Percentiles rank a stretch among this genome's conserved stretches.
phyloP scores from a whole-genome alignment of 2,797 vertebrate genomes.

The Peromyscus eremicus region DNA sequence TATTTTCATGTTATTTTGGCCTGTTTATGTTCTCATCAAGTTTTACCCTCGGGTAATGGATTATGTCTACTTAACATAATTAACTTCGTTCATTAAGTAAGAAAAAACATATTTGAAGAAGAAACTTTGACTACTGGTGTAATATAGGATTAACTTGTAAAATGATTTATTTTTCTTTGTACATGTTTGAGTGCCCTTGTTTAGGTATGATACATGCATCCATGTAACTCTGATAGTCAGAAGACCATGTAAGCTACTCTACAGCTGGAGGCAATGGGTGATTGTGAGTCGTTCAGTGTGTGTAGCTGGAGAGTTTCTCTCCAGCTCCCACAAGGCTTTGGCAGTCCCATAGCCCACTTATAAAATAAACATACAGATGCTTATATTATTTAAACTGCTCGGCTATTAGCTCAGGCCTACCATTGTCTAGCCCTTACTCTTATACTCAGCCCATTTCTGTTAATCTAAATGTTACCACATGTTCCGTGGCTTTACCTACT shows the following conservation, averaged over 20 bases:
- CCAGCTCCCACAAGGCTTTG: no score
- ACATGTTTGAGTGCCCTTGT: neutral
- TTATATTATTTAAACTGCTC: no score
- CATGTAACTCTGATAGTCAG: neutral
- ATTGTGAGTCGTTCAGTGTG: neutral
- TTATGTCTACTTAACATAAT: neutral
- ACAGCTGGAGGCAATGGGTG: neutral
- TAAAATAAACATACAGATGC: no score
- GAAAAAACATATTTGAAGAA: neutral
- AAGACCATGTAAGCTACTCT: neutral
- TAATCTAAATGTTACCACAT: no score
- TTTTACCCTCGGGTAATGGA: neutral
- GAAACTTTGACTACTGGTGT: neutral
- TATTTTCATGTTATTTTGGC: neutral
- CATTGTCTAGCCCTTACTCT: no score
- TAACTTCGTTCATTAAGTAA: neutral
- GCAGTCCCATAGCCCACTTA: no score
- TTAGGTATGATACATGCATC: neutral
- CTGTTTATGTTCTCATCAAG: neutral
- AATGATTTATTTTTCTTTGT: neutral
- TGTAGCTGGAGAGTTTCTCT: no score
- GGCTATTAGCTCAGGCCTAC: no score
- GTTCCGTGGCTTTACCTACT: no score
- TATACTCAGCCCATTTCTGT: no score
- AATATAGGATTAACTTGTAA: neutral